These are phyloP conservation scores for Pollenia amentaria DNA, from an alignment of 2,888 invertebrate genomes.

Conservation along the genomic window DNA sequence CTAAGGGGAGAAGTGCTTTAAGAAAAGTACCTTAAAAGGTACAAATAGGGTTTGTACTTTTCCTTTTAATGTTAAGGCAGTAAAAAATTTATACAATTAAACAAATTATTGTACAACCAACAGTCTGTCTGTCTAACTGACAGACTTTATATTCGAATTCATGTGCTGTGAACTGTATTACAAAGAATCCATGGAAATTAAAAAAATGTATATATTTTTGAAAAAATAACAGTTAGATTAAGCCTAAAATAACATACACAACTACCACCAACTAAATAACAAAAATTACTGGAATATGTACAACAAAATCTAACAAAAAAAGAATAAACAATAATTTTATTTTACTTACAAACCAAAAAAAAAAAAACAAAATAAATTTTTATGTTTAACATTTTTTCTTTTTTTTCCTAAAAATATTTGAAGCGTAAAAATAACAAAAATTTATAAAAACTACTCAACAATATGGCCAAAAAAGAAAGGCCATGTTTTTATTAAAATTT, in stretches of 20 bases:
- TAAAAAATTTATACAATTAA: slow-evolving; percentile 8
- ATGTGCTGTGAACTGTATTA: slow-evolving; percentile 79
- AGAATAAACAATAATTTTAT: slow-evolving; percentile 43
- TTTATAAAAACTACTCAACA: slow-evolving; percentile 19
- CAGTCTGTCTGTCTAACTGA: not conserved
- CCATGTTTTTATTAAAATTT: slow-evolving; percentile 49
- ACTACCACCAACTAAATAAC: slow-evolving; percentile 18
- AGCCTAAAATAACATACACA: slow-evolving; percentile 68
- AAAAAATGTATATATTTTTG: slow-evolving; percentile 32
- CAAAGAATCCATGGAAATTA: slow-evolving; percentile 75
- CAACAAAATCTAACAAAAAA: not conserved
- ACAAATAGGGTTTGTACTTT: not conserved
- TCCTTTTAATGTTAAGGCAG: not conserved
- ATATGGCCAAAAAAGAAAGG: slow-evolving; percentile 49
- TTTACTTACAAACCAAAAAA: not conserved
- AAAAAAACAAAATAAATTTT: slow-evolving; percentile 30
- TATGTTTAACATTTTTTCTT: slow-evolving; percentile 22
- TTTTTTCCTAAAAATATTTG: slow-evolving; percentile 48
- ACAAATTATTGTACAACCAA: slow-evolving; percentile 39
- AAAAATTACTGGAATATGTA: slow-evolving; percentile 15
- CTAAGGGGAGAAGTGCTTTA: no score
- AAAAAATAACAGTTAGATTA: slow-evolving; percentile 73
- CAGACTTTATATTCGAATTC: not conserved
- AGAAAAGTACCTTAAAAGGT: no score
- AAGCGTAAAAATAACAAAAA: slow-evolving; percentile 62